Evolutionary conservation across 1,140 invertebrate species (phyloP).

Genomic region (Solenopsis invicta): DNA sequence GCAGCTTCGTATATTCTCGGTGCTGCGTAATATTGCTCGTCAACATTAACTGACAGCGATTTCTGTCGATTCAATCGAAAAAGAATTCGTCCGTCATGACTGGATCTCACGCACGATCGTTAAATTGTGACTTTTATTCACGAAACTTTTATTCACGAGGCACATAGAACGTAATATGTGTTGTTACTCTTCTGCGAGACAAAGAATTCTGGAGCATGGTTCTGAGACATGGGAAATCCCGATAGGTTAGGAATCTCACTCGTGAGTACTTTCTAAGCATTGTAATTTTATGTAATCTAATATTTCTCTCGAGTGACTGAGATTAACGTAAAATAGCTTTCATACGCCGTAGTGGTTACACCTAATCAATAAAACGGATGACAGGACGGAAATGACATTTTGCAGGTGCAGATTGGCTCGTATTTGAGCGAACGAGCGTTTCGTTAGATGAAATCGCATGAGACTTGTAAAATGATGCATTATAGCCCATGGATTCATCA

Average conservation of each 20-base stretch:
- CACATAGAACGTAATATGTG: background rate
- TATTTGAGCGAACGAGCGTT: background rate
- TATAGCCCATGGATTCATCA: constrained; percentile 82
- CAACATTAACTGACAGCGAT: constrained; percentile 32
- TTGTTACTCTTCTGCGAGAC: background rate
- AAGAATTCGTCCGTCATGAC: background rate
- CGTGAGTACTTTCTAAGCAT: background rate
- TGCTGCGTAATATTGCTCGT: too few species aligned
- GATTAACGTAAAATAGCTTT: background rate
- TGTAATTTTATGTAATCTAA: background rate
- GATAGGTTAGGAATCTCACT: constrained; percentile 58
- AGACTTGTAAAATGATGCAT: constrained; percentile 80
- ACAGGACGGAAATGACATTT: background rate
- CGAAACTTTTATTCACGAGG: background rate
- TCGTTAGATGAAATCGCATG: constrained; percentile 14
- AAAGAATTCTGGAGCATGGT: background rate
- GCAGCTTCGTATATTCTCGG: background rate
- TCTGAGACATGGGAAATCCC: constrained; percentile 3
- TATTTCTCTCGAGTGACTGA: background rate
- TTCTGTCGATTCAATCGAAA: background rate
- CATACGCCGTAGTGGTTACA: background rate
- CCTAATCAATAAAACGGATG: background rate
- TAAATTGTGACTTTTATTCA: constrained; percentile 1
- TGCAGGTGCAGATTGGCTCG: background rate
- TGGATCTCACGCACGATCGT: background rate